Percentiles rank a stretch among this genome's conserved stretches.
Evolutionary conservation across 2,797 vertebrate genomes (phyloP).

Genomic region (Lepus oiostolus): DNA sequence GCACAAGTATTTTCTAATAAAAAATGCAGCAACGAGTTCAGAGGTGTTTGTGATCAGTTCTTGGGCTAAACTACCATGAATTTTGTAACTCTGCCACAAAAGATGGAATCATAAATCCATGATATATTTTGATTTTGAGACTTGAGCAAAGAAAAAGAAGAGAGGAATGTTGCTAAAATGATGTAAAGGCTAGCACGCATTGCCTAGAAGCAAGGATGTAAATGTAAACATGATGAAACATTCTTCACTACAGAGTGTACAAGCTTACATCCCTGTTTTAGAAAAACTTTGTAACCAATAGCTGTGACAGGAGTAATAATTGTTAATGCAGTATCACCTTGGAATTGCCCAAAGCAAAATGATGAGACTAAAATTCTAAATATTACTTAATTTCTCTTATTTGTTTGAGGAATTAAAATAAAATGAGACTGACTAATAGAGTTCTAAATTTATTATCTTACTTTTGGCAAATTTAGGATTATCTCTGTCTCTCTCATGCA

Average conservation of each 20-base stretch:
- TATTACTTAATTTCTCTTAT: not conserved
- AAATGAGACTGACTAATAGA: not conserved
- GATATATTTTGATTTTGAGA: not conserved
- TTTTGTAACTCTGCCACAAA: not conserved
- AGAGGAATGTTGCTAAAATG: not conserved
- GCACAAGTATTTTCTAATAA: constrained; percentile 4
- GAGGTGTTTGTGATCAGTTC: not conserved
- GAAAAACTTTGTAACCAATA: not conserved
- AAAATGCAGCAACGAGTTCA: not conserved
- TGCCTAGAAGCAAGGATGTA: not conserved
- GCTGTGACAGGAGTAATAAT: not conserved
- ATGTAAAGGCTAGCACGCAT: not conserved
- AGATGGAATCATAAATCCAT: not conserved
- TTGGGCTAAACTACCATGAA: not conserved
- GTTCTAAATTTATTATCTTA: not conserved
- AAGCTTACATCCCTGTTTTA: not conserved
- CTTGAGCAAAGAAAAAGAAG: not conserved
- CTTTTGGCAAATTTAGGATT: not conserved
- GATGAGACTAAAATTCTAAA: not conserved
- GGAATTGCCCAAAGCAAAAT: constrained; percentile 9
- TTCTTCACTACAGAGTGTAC: not conserved
- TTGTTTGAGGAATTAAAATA: not conserved
- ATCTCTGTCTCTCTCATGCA: not conserved
- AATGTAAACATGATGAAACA: not conserved
- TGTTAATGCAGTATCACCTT: not conserved